A percentile compares a stretch with the other conserved stretches of the same genome.
Evolutionary conservation across 2,113 vertebrate genomes (phyloP).

Genomic region (Cygnus atratus): DNA sequence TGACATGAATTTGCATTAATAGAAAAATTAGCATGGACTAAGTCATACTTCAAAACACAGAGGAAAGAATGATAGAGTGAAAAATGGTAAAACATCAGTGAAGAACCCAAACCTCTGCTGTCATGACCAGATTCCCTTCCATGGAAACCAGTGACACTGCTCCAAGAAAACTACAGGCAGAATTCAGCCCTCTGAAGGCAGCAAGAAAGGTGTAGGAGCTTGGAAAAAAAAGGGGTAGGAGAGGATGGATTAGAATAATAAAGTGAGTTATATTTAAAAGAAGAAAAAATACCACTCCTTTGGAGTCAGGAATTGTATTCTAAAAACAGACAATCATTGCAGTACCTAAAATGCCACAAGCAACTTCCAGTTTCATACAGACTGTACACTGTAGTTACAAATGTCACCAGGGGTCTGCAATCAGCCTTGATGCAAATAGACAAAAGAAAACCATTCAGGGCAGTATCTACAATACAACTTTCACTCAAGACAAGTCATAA

Average conservation of each 20-base stretch:
- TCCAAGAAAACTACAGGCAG: neutral
- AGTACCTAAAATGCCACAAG: neutral
- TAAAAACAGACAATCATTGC: neutral
- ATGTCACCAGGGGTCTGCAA: neutral
- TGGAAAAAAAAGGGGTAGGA: neutral
- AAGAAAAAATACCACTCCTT: neutral
- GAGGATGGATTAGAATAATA: neutral
- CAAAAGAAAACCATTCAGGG: neutral
- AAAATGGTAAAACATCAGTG: neutral
- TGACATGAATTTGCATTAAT: neutral
- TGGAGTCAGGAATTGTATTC: neutral
- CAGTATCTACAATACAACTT: neutral
- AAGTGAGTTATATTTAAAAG: neutral
- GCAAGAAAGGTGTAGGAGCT: neutral
- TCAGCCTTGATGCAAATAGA: neutral
- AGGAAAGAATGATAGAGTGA: neutral
- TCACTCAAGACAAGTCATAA: neutral
- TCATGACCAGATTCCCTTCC: neutral
- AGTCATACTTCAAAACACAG: neutral
- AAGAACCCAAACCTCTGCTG: neutral
- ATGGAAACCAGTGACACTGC: neutral
- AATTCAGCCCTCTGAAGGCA: neutral
- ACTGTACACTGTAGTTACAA: neutral
- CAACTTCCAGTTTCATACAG: neutral
- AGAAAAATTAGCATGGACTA: neutral